Conservation (phyloP, 2,888 invertebrate genomes). For the Elmis aenea region DNA sequence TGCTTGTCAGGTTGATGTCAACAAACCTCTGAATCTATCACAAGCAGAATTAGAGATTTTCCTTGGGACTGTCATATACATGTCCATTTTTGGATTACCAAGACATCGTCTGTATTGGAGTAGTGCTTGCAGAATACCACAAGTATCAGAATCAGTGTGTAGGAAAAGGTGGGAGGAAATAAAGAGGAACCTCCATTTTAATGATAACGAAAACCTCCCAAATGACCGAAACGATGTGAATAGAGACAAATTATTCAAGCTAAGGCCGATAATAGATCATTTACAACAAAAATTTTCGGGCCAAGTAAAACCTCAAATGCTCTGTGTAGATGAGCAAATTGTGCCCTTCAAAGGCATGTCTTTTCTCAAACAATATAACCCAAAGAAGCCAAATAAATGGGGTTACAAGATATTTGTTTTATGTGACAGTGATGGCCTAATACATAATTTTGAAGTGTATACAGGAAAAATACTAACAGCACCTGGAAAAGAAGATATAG, state of each 20-base stretch:
- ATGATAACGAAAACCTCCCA: slow-evolving; percentile 1
- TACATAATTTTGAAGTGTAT: slow-evolving; percentile 8
- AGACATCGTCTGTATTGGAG: background rate
- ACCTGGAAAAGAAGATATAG: slow-evolving; percentile 5
- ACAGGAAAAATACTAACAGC: slow-evolving; percentile 8
- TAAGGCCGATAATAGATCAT: slow-evolving; percentile 3
- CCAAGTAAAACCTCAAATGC: slow-evolving; percentile 5
- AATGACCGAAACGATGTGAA: slow-evolving; percentile 1
- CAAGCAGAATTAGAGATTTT: slow-evolving; percentile 1
- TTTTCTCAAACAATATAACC: slow-evolving; percentile 6
- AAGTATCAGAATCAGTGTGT: slow-evolving; percentile 1
- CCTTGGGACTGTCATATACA: background rate
- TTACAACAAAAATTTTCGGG: background rate
- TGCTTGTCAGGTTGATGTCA: background rate
- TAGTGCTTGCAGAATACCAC: background rate
- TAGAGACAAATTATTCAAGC: slow-evolving; percentile 4
- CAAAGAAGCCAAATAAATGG: slow-evolving; percentile 10
- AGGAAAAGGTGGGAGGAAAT: background rate
- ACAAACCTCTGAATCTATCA: background rate
- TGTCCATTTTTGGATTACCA: background rate
- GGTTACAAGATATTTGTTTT: slow-evolving; percentile 3
- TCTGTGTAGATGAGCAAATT: too few species aligned
- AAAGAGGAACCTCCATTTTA: slow-evolving; percentile 2
- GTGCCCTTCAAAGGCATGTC: slow-evolving; percentile 6
- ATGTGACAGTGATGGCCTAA: slow-evolving; percentile 2